Base-by-base conservation (phyloP, 1,140 invertebrate genomes). In the Atta texana region DNA sequence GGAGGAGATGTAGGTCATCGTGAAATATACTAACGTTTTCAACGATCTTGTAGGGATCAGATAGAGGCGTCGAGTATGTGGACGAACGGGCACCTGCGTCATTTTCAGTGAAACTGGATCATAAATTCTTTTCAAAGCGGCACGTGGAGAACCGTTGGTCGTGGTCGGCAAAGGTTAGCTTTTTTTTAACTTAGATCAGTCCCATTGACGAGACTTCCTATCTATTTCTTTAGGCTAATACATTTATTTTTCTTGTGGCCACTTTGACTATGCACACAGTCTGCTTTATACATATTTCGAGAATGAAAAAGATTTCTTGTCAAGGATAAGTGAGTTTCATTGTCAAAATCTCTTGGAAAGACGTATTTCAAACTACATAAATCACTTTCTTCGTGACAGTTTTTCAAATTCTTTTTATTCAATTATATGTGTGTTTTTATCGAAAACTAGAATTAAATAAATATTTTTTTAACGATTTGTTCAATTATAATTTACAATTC, bases 11-110 rank as follows among this genome's bases (percentile, higher is more conserved):
- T 74, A 71, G 82, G 89, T 87, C 88, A 74, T 63, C 55, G 44
- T 82, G 63, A 77, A 84, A 74, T 31, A 88, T 64, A 72, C 77
- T 80, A 87, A 88, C 90, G 87, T 92, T 93, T 84, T 92, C 91
- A 91, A 91, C 92, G 84, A 93, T 88, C 91, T 89, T 93, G 93
- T 94, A 88, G 77, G 53, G 24, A 66, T 59, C 71, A 74, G 55
- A 59, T 53, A 24, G 64, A 59, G 64, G 69, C 90, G 91, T 93
- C 82, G 86, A 87, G 71, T 78, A 68, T 18, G 64, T 66, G 53
- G 21, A 63, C 85, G 61, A 44, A 61, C 89, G 88, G 89, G 90
- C 92, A 93, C 91, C 91, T 93, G 92, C 91, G 55, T 51, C 55
- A 18, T 63, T 87, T 88, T 68, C 24, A 14, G 16, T 5, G 28